Base-by-base conservation (phyloP, 2,888 invertebrate genomes). In the Drosophila neonasuta region DNA sequence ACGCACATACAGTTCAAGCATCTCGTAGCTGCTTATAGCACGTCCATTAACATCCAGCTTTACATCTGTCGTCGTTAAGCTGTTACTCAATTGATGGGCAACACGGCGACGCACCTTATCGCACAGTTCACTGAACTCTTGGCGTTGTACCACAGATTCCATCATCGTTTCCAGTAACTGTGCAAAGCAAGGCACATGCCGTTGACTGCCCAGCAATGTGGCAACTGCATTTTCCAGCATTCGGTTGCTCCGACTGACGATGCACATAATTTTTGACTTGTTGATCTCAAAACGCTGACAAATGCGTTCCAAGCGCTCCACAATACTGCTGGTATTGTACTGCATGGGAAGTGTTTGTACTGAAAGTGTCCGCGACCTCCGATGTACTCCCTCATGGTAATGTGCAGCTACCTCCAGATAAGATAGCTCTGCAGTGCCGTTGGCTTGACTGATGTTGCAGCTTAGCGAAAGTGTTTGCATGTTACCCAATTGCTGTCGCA, bases 161-260 rank as follows among this genome's bases (percentile, higher is more conserved):
- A 78, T 20, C 1, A 78, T 8, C 10, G 61, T 45, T 8, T 67
- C 57, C 7, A 79, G 39, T 13, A 65, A 34, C 20, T 78, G 49
- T 0, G 66, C 77, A 46, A 78, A 68, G 48, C 78, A 78, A 8
- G 78, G 79, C 13, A 71, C 32, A 61, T 78, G 74, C 1, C 74
- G 63, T 8, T 68, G 77, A 3, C 39, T 56, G 3, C 79, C 78
- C 13, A 78, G 24, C 8, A 77, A 29, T 0, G 51, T 45, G 2
- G 45, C 41, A 0, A 68, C 46, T 1, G 71, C 77, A 8, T 61
- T 60, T 34, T 79, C 74, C 11, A 78, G 20, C 39, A 77, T 24
- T 4, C 55, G 54, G n/a, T 36, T 62, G 30, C 54, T 57, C 3
- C 30, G 34, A 3, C 49, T 74, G 3, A 79, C 78, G 10, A 79